Evolutionary conservation across 37 sponge, comb jelly and placozoan species (phyloP), one percentile per base, ranked within the genome.

Genomic region (Diacarnus erythraeanus): DNA sequence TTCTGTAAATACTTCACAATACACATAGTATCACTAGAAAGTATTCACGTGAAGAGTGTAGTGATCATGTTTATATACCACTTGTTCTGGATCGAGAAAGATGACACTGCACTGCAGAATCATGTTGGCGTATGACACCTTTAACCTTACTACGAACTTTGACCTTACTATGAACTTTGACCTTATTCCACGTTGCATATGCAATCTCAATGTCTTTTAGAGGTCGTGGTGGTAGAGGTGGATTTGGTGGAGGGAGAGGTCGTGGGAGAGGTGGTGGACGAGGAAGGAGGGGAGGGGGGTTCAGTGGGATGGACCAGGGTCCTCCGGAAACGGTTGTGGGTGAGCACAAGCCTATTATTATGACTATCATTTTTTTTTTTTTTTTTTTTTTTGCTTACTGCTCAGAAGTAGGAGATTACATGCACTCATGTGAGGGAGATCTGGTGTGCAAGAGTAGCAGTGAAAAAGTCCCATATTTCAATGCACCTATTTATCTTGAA

Each of bases 401-500:
- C n/a, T 2, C 56, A 94, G 97, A 94, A 73, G 40, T 97, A 40
- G 97, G 97, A 17, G 59, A 83, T n/a, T 86, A 80, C 37, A 37
- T 98, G 82, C 97, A 98, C 51, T 65, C 92, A 21, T 96, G 99
- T 71, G 97, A 98, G 58, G 97, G 92, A 59, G 99, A 98, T 59
- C 67, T 98, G 56, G 99, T 98, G 23, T 91, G 94, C 66, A 94
- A 81, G 59, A 66, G 87, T 36, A 86, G 69, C 38, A 93, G 76
- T 68, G 90, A 85, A 25, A 96, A 90, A 77, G 80, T 98, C 1
- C 99, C 99, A 0, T 98, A 91, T 75, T 98, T 98, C 88, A 98
- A 98, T 75, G 99, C 99, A 23, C 99, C 99, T 0, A 67, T 98
- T 38, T 98, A 93, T 72, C 84, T 98, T 40, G 99, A 98, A 82